Conservation (phyloP, 92 coral and sea anemone genomes). For the Epizoanthus scotinus region DNA sequence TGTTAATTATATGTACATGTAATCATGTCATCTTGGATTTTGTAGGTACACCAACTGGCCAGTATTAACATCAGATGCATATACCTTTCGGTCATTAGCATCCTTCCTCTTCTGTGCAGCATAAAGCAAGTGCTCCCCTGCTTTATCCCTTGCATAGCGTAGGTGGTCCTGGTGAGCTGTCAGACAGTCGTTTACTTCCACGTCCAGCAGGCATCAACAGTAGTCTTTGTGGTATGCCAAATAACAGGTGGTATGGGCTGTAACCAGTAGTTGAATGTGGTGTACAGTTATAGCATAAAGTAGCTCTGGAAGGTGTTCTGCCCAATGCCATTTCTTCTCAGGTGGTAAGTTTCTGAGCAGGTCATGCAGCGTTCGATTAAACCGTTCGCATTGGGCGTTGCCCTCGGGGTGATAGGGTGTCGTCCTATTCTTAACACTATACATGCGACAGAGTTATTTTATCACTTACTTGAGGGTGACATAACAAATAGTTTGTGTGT, state of each 20-base stretch:
- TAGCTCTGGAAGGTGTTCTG: constrained; percentile 41
- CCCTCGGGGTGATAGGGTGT: constrained; percentile 36
- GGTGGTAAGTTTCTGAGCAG: constrained; percentile 39
- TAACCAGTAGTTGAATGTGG: constrained; percentile 30
- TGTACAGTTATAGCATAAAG: constrained; percentile 43
- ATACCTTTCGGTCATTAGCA: too few relatives aligned
- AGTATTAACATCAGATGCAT: background rate
- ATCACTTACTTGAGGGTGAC: too few relatives aligned
- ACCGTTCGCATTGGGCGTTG: constrained; percentile 37
- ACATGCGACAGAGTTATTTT: constrained; percentile 26
- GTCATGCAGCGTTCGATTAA: constrained; percentile 44
- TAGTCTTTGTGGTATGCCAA: constrained; percentile 23
- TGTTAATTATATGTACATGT: too few relatives aligned
- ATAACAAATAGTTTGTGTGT: too few relatives aligned
- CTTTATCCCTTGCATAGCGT: constrained; percentile 29
- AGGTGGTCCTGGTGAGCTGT: constrained; percentile 27
- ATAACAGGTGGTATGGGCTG: constrained; percentile 28
- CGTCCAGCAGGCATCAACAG: constrained; percentile 34
- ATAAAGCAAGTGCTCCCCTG: constrained; percentile 13
- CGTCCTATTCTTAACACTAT: constrained; percentile 31
- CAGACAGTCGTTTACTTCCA: constrained; percentile 26
- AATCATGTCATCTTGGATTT: constrained; percentile 44
- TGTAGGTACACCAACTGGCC: constrained; percentile 36
- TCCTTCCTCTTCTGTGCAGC: background rate
- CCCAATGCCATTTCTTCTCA: constrained; percentile 29